A percentile compares a stretch with the other conserved stretches of the same genome.
phyloP scores from a whole-genome alignment of 2,888 invertebrate genomes.

The Zygaena filipendulae region DNA sequence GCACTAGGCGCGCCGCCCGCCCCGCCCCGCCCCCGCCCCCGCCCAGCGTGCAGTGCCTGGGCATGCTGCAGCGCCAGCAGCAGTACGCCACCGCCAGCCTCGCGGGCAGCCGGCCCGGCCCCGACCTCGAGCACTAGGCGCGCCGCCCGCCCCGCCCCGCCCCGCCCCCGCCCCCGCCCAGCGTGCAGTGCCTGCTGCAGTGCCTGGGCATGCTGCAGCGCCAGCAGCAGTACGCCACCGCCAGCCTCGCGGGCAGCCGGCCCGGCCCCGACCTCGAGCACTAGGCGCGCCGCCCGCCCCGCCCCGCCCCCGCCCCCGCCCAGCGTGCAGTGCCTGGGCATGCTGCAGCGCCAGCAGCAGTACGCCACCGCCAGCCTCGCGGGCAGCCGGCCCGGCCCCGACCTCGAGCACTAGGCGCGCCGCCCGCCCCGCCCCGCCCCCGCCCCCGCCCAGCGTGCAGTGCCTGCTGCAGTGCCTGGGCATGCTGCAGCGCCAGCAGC shows the following conservation, averaged over 20 bases:
- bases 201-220: slow-evolving; percentile 87
- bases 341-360: slow-evolving; percentile 81
- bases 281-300: too few species aligned
- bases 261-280: slow-evolving; percentile 29
- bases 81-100: slow-evolving; percentile 53
- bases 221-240: slow-evolving; percentile 69
- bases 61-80: slow-evolving; percentile 82
- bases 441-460: too few species aligned
- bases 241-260: slow-evolving; percentile 31
- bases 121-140: too few species aligned
- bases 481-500: slow-evolving; percentile 81
- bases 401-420: too few species aligned
- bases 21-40: too few species aligned
- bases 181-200: slow-evolving; percentile 87
- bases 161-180: slow-evolving; percentile 88
- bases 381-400: slow-evolving; percentile 29
- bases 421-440: too few species aligned
- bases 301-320: too few species aligned
- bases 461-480: slow-evolving; percentile 87
- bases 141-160: too few species aligned
- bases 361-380: slow-evolving; percentile 35
- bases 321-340: slow-evolving; percentile 88
- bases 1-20: too few species aligned
- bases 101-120: slow-evolving; percentile 28
- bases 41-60: slow-evolving; percentile 90